These are phyloP conservation scores for Ectemnius cavifrons DNA, from an alignment of 2,888 invertebrate species.

Conservation along the genomic window DNA sequence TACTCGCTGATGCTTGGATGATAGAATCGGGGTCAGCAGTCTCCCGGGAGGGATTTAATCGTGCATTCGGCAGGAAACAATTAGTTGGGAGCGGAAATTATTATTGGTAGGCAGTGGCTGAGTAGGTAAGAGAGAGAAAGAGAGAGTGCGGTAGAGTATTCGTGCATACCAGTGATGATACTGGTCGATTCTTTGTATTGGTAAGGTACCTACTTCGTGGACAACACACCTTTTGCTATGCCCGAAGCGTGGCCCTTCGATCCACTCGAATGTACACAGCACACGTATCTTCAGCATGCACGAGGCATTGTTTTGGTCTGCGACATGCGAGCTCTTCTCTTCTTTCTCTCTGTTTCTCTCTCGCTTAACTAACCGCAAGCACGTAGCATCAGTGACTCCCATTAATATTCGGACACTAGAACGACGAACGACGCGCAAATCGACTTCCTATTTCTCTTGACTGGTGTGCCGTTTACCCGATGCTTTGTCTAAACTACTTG, in stretches of 20 bases:
- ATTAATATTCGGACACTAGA: constrained; percentile 18
- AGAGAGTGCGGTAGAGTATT: constrained; percentile 7
- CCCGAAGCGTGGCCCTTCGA: constrained; percentile 53
- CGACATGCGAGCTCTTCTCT: constrained; percentile 56
- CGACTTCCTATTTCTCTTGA: not conserved
- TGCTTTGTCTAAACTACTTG: not conserved
- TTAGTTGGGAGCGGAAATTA: constrained; percentile 66
- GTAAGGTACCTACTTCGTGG: no score
- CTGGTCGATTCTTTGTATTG: no score
- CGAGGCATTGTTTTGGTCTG: constrained; percentile 66
- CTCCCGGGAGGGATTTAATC: constrained; percentile 51
- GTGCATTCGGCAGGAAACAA: constrained; percentile 67
- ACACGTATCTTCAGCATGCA: constrained; percentile 33
- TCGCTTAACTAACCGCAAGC: constrained; percentile 64
- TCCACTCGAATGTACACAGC: constrained; percentile 45
- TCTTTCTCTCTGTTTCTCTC: constrained; percentile 42
- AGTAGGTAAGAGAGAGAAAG: constrained; percentile 9
- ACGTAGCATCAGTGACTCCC: constrained; percentile 20
- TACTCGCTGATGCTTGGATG: not conserved
- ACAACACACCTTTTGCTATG: constrained; percentile 51
- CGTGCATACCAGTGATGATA: constrained; percentile 27
- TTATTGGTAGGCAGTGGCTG: constrained; percentile 48
- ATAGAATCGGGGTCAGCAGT: constrained; percentile 38
- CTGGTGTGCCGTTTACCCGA: not conserved
- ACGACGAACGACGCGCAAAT: not conserved